Base-by-base conservation (phyloP, 1,140 invertebrate genomes). In the Pseudomyrmex sp. region DNA sequence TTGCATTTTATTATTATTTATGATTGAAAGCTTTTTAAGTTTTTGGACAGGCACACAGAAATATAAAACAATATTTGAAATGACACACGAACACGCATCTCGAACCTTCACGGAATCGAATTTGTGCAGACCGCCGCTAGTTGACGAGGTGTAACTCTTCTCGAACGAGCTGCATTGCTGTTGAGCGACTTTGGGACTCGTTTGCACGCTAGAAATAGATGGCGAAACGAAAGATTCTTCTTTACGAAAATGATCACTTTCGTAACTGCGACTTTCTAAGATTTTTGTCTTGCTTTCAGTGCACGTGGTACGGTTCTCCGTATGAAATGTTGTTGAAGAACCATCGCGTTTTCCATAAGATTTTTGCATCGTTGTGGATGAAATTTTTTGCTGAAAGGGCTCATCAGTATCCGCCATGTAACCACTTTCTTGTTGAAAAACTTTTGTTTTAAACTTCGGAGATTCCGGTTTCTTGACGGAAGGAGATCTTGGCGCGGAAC, bases 331-430 rank as follows among this genome's bases (percentile, higher is more conserved):
- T n/a, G 84, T 85, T 23, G 85, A 90, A 0, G 90, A 90, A 54
- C 90, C 91, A n/a, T 94, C 92, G n/a, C 91, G 90, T 69, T 93
- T 93, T 0, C 90, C 89, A n/a, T 92, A 88, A 54, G 54, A 89
- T 75, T 87, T 91, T 18, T 93, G 91, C 44, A 74, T 85, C 48
- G 83, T 87, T 18, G 63, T 84, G 26, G 46, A 77, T 9, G 59
- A 87, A 0, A 56, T 20, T 35, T 88, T 90, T 26, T 92, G 91
- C 8, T 91, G 86, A 20, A 95, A 92, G 0, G 95, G 95, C 84
- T 97, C 96, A 86, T 97, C 96, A 0, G 96, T 97, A 88, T 97
- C 97, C 1, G 97, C 97, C 90, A 96, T 96, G 86, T 97, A 97
- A 15, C 97, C 97, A 90, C 96, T 96, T 83, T 96, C 95, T 91